These are phyloP conservation scores for Leptopilina drosophilae DNA, from an alignment of 2,888 invertebrate species.

Conservation along the genomic window DNA sequence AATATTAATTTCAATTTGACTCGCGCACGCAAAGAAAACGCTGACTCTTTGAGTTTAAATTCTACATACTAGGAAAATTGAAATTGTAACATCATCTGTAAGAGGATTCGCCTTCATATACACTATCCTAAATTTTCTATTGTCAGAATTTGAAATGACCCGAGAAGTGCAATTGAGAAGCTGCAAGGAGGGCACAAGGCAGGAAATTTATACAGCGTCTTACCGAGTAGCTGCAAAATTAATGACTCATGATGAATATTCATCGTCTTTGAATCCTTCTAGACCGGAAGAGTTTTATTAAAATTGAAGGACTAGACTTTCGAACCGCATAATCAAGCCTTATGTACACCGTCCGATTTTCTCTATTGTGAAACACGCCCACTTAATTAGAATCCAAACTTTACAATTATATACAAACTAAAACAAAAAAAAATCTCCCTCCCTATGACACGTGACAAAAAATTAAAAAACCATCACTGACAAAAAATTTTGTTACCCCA, in stretches of 20 bases:
- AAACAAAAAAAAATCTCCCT: too few relatives aligned
- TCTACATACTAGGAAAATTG: not conserved
- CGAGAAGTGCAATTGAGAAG: conserved; percentile 38
- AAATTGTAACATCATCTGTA: conserved; percentile 16
- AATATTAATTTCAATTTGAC: too few relatives aligned
- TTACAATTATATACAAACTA: not conserved
- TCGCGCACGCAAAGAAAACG: not conserved
- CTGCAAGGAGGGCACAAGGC: conserved; percentile 16
- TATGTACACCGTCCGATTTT: conserved; percentile 28
- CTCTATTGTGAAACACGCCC: conserved; percentile 15
- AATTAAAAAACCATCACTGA: too few relatives aligned
- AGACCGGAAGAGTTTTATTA: conserved; percentile 41
- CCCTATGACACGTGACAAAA: too few relatives aligned
- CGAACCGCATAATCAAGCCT: conserved; percentile 38
- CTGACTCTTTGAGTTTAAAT: not conserved
- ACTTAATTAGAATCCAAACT: conserved; percentile 17
- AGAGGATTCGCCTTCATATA: conserved; percentile 11
- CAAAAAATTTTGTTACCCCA: too few relatives aligned
- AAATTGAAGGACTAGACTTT: conserved; percentile 39
- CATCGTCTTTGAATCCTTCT: conserved; percentile 27
- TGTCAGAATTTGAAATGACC: conserved; percentile 37
- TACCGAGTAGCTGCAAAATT: conserved; percentile 36
- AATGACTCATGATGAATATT: conserved; percentile 37
- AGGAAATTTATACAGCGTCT: conserved; percentile 38
- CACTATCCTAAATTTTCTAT: conserved; percentile 32